Evolutionary conservation across 2,797 vertebrate genomes (phyloP).

Genomic region (Anisognathus igniventris): DNA sequence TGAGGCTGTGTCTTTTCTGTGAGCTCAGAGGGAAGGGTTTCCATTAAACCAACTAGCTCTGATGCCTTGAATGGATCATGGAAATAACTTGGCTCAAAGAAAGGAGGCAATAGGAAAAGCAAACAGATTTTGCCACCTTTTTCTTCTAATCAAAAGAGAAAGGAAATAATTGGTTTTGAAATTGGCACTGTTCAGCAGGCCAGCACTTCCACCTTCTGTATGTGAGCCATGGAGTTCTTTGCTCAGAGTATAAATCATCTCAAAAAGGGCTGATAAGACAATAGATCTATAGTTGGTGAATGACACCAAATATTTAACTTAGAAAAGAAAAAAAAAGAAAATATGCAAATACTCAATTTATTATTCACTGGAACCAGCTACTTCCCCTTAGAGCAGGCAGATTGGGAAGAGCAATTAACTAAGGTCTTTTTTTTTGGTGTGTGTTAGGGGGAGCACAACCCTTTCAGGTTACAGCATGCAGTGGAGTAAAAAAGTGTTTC

Average conservation of each 20-base stretch:
- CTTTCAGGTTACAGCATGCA: not conserved
- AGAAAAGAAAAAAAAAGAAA: not conserved
- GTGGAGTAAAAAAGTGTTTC: not conserved
- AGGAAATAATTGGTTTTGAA: not conserved
- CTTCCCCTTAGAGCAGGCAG: not conserved
- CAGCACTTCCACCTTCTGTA: not conserved
- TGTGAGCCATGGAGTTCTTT: not conserved
- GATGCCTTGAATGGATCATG: not conserved
- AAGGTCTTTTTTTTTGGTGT: not conserved
- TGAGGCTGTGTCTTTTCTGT: not conserved
- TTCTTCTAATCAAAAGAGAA: not conserved
- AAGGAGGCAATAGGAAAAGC: not conserved
- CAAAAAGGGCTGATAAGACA: not conserved
- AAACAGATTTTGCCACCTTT: not conserved
- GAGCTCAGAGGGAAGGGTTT: not conserved
- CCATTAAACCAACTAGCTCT: not conserved
- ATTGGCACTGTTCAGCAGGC: not conserved
- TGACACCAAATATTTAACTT: not conserved
- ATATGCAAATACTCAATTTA: not conserved
- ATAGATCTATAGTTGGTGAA: not conserved
- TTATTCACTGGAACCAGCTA: not conserved
- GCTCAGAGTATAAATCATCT: not conserved
- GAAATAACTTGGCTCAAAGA: not conserved
- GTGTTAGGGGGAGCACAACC: not conserved
- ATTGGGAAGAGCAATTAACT: not conserved